Evolutionary conservation across 2,113 vertebrate genomes (phyloP).

Genomic region (Nematolebias whitei): DNA sequence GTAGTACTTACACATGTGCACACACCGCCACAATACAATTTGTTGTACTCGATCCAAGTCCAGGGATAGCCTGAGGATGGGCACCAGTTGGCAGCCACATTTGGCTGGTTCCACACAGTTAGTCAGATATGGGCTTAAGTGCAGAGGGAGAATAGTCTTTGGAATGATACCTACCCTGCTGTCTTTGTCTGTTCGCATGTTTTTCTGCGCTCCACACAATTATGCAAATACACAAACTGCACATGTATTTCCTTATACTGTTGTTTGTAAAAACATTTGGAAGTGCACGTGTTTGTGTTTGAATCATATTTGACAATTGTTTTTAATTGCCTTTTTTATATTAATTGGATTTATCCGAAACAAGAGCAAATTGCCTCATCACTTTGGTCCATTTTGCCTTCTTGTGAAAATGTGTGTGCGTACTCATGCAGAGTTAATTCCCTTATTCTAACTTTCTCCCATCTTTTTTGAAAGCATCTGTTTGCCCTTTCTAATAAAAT

Average conservation of each 20-base stretch:
- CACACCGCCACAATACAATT: slow-evolving; percentile 49
- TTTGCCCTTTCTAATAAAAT: slow-evolving; percentile 65
- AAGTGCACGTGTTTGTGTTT: neutral
- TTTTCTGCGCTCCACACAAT: slow-evolving; percentile 34
- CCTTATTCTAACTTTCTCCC: slow-evolving; percentile 36
- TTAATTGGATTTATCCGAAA: slow-evolving; percentile 35
- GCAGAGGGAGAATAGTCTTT: slow-evolving; percentile 69
- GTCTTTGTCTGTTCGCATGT: slow-evolving; percentile 34
- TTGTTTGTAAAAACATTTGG: slow-evolving; percentile 11
- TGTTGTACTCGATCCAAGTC: slow-evolving; percentile 70
- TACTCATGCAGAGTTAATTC: slow-evolving; percentile 66
- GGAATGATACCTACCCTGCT: slow-evolving; percentile 73
- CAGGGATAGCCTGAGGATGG: slow-evolving; percentile 72
- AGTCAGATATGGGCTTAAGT: slow-evolving; percentile 76
- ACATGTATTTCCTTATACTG: slow-evolving; percentile 26
- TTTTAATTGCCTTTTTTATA: neutral
- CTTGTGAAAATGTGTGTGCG: slow-evolving; percentile 51
- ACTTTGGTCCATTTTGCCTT: slow-evolving; percentile 58
- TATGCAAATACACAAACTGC: slow-evolving; percentile 25
- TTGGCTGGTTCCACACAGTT: slow-evolving; percentile 80
- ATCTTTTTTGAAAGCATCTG: slow-evolving; percentile 50
- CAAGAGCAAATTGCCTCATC: slow-evolving; percentile 76
- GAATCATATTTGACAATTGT: slow-evolving; percentile 52
- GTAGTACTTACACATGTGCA: slow-evolving; percentile 24
- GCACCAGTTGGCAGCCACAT: slow-evolving; percentile 81